These are phyloP conservation scores for Ferrisia virgata DNA, from an alignment of 2,888 invertebrate genomes.

Conservation along the genomic window DNA sequence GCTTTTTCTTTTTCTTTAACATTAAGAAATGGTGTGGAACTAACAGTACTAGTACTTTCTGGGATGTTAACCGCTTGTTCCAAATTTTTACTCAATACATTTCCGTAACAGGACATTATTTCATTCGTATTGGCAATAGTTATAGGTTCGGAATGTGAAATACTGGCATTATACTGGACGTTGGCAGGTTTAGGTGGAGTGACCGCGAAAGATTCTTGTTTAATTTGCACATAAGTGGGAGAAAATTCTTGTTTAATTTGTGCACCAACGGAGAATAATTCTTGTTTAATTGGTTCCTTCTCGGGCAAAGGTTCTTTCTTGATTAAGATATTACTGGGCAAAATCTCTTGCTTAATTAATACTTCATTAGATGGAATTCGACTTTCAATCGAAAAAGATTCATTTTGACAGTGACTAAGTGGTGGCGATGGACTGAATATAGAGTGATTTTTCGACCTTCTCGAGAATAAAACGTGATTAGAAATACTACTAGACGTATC, in stretches of 20 bases:
- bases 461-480: background rate
- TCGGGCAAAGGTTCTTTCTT: background rate
- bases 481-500: too few relatives aligned
- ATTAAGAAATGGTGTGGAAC: background rate
- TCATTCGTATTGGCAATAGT: slow-evolving; percentile 64
- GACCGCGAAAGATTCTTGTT: background rate
- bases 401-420: background rate
- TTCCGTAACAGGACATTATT: slow-evolving; percentile 62
- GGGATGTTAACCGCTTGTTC: background rate
- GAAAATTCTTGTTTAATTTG: background rate
- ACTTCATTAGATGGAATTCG: background rate
- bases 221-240: background rate
- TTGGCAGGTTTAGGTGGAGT: background rate
- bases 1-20: background rate
- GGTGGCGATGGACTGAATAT: slow-evolving; percentile 43
- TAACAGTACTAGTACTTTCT: background rate
- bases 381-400: background rate
- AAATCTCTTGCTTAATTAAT: background rate
- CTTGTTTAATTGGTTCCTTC: background rate
- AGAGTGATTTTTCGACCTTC: background rate
- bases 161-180: background rate
- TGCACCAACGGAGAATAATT: background rate
- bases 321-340: background rate
- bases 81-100: slow-evolving; percentile 2
- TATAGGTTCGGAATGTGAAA: slow-evolving; percentile 57